phyloP scores from a whole-genome alignment of 2,113 vertebrate genomes.

The Crypturellus undulatus region DNA sequence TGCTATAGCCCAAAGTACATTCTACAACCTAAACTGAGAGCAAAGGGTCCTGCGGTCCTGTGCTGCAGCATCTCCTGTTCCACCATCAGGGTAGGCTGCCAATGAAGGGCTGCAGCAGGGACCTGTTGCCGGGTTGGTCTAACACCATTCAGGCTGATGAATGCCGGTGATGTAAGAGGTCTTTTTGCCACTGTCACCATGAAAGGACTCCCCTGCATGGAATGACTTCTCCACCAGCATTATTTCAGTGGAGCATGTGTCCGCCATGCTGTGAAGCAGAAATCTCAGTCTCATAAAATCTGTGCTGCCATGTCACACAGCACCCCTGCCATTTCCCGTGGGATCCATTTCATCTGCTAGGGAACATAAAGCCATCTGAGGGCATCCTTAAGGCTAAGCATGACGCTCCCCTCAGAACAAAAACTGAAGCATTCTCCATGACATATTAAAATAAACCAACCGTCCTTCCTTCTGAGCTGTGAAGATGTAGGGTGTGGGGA shows the following conservation, averaged over 20 bases:
- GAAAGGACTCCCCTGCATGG: neutral
- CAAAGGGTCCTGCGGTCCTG: neutral
- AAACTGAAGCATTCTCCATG: constrained; percentile 20
- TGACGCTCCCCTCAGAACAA: neutral
- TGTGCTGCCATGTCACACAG: neutral
- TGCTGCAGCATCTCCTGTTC: neutral
- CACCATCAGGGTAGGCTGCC: neutral
- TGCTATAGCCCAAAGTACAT: neutral
- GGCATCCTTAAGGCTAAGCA: neutral
- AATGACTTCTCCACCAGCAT: neutral
- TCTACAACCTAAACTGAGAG: neutral
- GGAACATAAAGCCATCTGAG: neutral
- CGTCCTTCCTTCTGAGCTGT: constrained; percentile 5
- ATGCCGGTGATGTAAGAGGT: neutral
- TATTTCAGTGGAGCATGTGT: rapidly evolving
- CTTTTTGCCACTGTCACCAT: neutral
- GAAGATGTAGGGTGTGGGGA: constrained; percentile 33
- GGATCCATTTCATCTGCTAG: neutral
- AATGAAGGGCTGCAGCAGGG: neutral
- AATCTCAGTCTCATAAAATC: neutral
- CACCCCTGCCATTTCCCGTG: neutral
- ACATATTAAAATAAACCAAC: constrained; percentile 62
- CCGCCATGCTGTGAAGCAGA: neutral
- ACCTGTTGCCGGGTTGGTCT: neutral
- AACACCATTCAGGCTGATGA: neutral